phyloP scores from a whole-genome alignment of 2,797 vertebrate species.

The Scyliorhinus canicula region DNA sequence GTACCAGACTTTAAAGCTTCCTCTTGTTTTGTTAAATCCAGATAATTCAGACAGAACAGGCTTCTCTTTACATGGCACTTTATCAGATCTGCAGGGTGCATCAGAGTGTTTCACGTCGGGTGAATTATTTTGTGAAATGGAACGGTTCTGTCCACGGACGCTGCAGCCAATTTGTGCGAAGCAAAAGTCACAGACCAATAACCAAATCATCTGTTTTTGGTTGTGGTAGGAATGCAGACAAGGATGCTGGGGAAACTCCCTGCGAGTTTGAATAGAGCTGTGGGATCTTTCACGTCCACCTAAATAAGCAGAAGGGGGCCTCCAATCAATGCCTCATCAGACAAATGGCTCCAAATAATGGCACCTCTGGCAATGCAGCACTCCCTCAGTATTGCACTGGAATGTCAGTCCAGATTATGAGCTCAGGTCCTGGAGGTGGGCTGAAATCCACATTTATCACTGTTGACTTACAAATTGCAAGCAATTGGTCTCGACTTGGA shows the following conservation, averaged over 20 bases:
- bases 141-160: not conserved
- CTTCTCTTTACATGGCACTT: not conserved
- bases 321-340: not conserved
- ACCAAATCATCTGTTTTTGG: not conserved
- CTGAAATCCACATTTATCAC: not conserved
- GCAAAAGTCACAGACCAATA: not conserved
- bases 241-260: not conserved
- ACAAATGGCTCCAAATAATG: not conserved
- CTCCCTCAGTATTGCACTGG: not conserved
- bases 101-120: not conserved
- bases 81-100: not conserved
- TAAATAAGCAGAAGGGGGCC: not conserved
- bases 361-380: not conserved
- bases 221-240: not conserved
- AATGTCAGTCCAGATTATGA: not conserved
- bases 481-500: not conserved
- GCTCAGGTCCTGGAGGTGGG: not conserved
- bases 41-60: not conserved
- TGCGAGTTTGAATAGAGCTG: not conserved
- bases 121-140: not conserved
- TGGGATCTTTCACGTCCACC: not conserved
- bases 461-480: no score
- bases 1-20: not conserved
- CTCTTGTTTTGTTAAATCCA: not conserved
- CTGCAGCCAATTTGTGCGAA: not conserved